These are phyloP conservation scores for Ptychoptera albimana DNA, from an alignment of 2,888 invertebrate genomes.

Conservation along the genomic window DNA sequence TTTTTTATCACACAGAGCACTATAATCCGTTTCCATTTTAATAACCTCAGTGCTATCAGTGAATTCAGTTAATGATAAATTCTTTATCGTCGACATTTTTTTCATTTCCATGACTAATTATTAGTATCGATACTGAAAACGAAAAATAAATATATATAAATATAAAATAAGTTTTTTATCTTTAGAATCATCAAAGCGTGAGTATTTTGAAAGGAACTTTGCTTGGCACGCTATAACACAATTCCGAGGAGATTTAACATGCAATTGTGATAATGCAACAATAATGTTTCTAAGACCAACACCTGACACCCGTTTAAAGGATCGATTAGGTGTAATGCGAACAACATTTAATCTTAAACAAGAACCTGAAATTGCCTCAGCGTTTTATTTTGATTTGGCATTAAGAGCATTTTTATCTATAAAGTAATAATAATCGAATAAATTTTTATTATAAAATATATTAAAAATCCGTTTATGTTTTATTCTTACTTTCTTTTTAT, in stretches of 20 bases:
- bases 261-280: conserved; percentile 61
- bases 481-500: background rate
- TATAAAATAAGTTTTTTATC: background rate
- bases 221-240: conserved; percentile 77
- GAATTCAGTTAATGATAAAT: background rate
- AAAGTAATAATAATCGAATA: conserved; percentile 38
- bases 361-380: conserved; percentile 59
- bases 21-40: conserved; percentile 83
- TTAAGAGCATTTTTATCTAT: conserved; percentile 54
- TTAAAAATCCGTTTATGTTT: background rate
- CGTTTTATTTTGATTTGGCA: conserved; percentile 79
- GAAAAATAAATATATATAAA: background rate
- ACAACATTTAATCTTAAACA: conserved; percentile 53
- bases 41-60: background rate
- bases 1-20: conserved; percentile 73
- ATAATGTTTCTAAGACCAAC: conserved; percentile 60
- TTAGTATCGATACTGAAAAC: background rate
- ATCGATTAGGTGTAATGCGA: conserved; percentile 50
- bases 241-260: conserved; percentile 55
- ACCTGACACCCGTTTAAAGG: conserved; percentile 48
- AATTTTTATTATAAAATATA: background rate
- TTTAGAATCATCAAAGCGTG: conserved; percentile 45
- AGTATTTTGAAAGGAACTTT: conserved; percentile 67
- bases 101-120: background rate
- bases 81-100: background rate